Conservation (phyloP, 2,113 vertebrate genomes). For the Anhinga anhinga region DNA sequence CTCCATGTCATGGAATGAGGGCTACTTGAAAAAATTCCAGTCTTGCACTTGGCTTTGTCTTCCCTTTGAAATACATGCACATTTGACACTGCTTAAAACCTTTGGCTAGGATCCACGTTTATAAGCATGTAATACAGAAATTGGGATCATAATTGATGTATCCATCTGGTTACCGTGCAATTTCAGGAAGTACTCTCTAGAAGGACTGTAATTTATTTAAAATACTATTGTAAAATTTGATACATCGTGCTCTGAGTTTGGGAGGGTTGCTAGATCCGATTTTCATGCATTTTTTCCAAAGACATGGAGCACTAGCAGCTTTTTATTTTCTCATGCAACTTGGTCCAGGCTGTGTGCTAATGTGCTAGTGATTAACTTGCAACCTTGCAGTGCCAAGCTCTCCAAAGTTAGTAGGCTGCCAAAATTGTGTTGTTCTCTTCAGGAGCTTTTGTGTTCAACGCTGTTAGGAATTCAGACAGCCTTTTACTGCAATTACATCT, state of each 20-base stretch:
- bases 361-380: constrained; percentile 53
- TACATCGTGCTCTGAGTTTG: background rate
- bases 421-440: constrained; percentile 22
- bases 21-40: background rate
- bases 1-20: background rate
- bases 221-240: background rate
- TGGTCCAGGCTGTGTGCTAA: background rate
- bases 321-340: background rate
- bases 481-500: constrained; percentile 25
- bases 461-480: constrained; percentile 5
- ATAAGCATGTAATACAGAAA: background rate
- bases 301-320: background rate
- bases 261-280: background rate
- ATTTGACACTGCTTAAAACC: background rate
- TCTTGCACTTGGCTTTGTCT: background rate
- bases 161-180: background rate
- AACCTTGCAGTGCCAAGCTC: constrained; percentile 46
- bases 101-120: background rate
- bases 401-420: background rate
- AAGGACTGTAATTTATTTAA: background rate
- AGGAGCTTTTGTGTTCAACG: constrained; percentile 6
- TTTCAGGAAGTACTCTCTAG: background rate
- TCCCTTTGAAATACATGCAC: background rate
- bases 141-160: background rate
- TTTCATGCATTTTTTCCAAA: background rate